Base-by-base conservation (phyloP, 2,888 invertebrate genomes). In the Oscheius sp. region DNA sequence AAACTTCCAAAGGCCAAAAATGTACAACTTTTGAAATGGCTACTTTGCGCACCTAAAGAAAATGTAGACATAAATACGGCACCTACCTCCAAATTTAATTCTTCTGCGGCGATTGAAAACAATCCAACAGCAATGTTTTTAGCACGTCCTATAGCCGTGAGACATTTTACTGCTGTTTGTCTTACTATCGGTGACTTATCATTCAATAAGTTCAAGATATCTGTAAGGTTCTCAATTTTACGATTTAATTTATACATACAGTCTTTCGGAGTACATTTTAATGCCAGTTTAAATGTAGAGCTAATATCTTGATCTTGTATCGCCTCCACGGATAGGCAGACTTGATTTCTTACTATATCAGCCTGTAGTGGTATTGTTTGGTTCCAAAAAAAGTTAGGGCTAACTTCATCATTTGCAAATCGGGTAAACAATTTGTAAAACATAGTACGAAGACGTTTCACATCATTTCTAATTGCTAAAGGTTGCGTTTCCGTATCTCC, bases 11-110 rank as follows among this genome's bases (percentile, higher is more conserved):
- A 3, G 53, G 53, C 53, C 53, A 53, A 25, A 53, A 21, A 21
- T 21, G 21, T 12, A 21, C 21, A 21, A 53, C 23, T 25, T 53
- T 53, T 9, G 18, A 18, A 25, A 53, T 53, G 12, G 53, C 53
- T 9, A 23, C 53, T 53, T 53, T 53, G 21, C 53, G 53, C 21
- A 53, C 53, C 49, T 49, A 49, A 49, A 49, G 21, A 49, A 49
- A 5, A 21, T 49, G 3, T 49, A 49, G 13, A 49, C 5, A 13
- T 7, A 49, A 49, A 49, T 49, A 3, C 9, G 9, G 13, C 6
- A 3, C n/a, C n/a, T 49, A 49, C 49, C 2, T 53, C 23, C 21
- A 21, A 12, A 1, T 25, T 21, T 12, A 21, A 18, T 53, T 53
- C 53, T 21, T 53, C 53, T 2, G 21, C 25, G 12, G 53, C 25